Base-by-base conservation (phyloP, 2,888 invertebrate species). In the Drosophila atroscutellata region DNA sequence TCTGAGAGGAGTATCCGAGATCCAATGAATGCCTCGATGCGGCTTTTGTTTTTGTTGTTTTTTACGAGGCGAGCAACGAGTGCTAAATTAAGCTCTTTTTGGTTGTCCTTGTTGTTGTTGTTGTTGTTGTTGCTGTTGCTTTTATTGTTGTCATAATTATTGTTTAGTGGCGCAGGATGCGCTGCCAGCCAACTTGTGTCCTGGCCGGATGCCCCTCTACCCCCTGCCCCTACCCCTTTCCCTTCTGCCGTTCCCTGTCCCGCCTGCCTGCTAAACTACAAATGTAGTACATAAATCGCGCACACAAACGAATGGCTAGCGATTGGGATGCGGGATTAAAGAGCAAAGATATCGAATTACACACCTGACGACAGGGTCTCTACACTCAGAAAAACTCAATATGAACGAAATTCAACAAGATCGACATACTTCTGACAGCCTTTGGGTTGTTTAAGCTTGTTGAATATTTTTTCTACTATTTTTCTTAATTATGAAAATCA, bases 341-440 rank as follows among this genome's bases (percentile, higher is more conserved):
- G 90, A 86, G 81, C 81, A 89, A 90, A 92, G 91, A 92, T 91
- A 92, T 91, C 92, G 90, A 89, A 90, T 91, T 91, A 92, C 91
- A 89, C 91, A 92, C 91, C 91, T 91, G 91, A 92, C 86, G 82
- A 89, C 84, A 74, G 59, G 61, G 42, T 60, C 52, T 36, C 51
- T 50, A 58, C 51, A 37, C 55, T 37, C 3, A 8, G 39, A 26
- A 28, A 55, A 55, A 55, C 49, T 6, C 15, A 45, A 24, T 24
- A 15, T 20, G 45, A 45, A 4, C 0, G 0, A 4, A 15, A 24
- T 8, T 15, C 15, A 1, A 15, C 15, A 15, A 45, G 45, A 24
- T 45, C 45, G 4, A 2, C 7, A 15, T 15, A 4, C 26, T 26
- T 26, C 26, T 26, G 26, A 26, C 26, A 26, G 26, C 26, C 3